Evolutionary conservation across 1,140 invertebrate genomes (phyloP).

Genomic region (Drosophila orosa): DNA sequence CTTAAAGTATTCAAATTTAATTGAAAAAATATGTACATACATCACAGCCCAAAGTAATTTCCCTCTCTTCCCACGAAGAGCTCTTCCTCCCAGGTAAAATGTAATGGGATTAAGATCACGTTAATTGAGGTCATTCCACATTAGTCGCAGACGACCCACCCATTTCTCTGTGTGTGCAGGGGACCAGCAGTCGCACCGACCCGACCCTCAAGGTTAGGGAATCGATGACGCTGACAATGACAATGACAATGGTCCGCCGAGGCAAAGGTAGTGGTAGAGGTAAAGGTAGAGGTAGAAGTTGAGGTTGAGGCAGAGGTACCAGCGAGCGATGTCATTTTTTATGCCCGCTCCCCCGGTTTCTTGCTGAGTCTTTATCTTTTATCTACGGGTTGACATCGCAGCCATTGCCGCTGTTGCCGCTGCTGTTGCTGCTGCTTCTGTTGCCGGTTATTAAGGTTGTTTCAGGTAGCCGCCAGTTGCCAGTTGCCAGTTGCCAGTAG

Average conservation of each 20-base stretch:
- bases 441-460: constrained; percentile 33
- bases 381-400: constrained; percentile 70
- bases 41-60: not conserved
- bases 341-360: constrained; percentile 35
- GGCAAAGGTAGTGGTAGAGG: constrained; percentile 5
- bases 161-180: constrained; percentile 30
- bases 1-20: not conserved
- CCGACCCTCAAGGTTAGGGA: constrained; percentile 45
- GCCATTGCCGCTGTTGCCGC: constrained; percentile 27
- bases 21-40: not conserved
- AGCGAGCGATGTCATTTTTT: constrained; percentile 59
- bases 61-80: constrained; percentile 1
- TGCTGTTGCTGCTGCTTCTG: constrained; percentile 30
- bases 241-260: constrained; percentile 20
- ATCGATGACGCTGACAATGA: constrained; percentile 44
- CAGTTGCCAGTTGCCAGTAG: constrained; percentile 15
- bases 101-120: constrained; percentile 38
- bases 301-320: constrained; percentile 13
- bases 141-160: constrained; percentile 17
- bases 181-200: constrained; percentile 15
- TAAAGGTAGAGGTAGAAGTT: not conserved
- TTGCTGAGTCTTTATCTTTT: constrained; percentile 56
- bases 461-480: constrained; percentile 61
- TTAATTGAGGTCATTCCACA: constrained; percentile 32
- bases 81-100: constrained; percentile 12